Percentiles rank a stretch among this genome's conserved stretches.
phyloP scores from a whole-genome alignment of 2,797 vertebrate genomes.

The Agapornis canus region DNA sequence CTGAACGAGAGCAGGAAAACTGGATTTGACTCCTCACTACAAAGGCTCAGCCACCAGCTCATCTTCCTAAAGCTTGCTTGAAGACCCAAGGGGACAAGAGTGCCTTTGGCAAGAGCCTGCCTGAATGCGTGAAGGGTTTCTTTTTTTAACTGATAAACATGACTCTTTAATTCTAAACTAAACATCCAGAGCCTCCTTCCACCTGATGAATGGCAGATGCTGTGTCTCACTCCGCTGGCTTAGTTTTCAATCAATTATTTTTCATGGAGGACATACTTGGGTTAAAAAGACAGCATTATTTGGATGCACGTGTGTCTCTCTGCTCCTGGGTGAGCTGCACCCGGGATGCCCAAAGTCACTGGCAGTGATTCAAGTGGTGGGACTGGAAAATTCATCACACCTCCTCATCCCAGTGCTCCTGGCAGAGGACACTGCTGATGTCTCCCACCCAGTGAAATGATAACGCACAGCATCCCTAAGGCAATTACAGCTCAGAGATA shows the following conservation, averaged over 20 bases:
- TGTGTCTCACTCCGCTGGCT: fast-evolving
- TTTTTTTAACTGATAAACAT: neutral
- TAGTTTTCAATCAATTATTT: neutral
- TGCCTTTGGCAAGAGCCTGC: neutral
- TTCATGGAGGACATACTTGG: fast-evolving
- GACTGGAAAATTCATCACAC: neutral
- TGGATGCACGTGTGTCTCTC: neutral
- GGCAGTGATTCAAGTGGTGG: neutral
- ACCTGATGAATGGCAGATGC: neutral
- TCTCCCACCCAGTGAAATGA: neutral
- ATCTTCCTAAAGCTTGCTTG: neutral
- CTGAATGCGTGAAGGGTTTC: fast-evolving
- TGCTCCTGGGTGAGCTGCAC: neutral
- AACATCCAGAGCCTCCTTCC: neutral
- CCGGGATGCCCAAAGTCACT: neutral
- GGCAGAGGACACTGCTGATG: neutral
- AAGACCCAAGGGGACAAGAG: neutral
- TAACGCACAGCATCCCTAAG: neutral
- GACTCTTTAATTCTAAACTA: neutral
- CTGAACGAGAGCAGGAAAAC: neutral
- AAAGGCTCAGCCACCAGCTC: neutral
- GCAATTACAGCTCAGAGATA: neutral
- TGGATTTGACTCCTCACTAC: neutral
- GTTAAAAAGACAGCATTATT: neutral
- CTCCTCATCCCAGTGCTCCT: fast-evolving